phyloP scores from a whole-genome alignment of 1,140 invertebrate genomes.

The Hyphantria cunea region DNA sequence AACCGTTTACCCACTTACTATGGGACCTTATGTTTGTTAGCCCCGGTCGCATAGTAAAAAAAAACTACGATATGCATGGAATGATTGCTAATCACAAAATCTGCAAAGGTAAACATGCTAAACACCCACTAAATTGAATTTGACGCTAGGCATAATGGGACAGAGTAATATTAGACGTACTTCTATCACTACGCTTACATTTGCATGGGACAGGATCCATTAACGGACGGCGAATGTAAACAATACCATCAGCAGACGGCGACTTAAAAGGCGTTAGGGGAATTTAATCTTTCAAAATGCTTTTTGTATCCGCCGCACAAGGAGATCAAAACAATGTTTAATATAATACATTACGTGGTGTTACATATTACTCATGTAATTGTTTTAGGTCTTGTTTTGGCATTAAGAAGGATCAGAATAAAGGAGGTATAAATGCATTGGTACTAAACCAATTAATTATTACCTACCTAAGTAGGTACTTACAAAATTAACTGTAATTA shows the following conservation, averaged over 20 bases:
- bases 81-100: not conserved
- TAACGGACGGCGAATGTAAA: slow-evolving; percentile 55
- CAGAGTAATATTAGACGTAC: slow-evolving; percentile 37
- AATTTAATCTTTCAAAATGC: slow-evolving; percentile 41
- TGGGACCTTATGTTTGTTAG: too few relatives aligned
- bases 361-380: too few relatives aligned
- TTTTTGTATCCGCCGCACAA: slow-evolving; percentile 49
- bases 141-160: slow-evolving; percentile 13
- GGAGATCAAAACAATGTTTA: slow-evolving; percentile 39
- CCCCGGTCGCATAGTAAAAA: too few relatives aligned
- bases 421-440: too few relatives aligned
- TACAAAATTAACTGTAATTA: too few relatives aligned
- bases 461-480: too few relatives aligned
- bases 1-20: too few relatives aligned
- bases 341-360: not conserved
- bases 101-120: not conserved
- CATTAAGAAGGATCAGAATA: too few relatives aligned
- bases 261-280: slow-evolving; percentile 56
- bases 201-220: slow-evolving; percentile 54
- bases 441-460: too few relatives aligned
- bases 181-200: slow-evolving; percentile 48
- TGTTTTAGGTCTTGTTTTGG: too few relatives aligned
- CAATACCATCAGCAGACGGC: slow-evolving; percentile 48
- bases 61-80: too few relatives aligned
- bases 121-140: not conserved